phyloP scores from a whole-genome alignment of 2,888 invertebrate species.

The Plagiodera versicolora region DNA sequence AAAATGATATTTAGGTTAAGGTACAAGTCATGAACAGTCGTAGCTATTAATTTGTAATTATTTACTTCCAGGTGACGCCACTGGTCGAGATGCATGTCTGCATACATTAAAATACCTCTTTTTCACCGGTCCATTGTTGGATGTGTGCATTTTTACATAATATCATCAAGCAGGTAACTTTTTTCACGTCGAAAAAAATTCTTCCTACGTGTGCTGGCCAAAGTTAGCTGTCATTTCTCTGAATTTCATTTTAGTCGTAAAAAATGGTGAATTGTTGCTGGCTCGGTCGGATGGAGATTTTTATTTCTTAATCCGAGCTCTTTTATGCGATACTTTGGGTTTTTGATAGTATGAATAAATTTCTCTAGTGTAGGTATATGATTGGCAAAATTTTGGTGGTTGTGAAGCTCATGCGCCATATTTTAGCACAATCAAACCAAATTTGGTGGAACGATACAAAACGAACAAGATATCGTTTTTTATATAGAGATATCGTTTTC shows the following conservation, averaged over 20 bases:
- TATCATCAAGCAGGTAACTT: conserved; percentile 16
- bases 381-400: too few relatives aligned
- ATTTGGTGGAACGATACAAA: too few relatives aligned
- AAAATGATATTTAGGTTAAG: too few relatives aligned
- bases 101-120: conserved; percentile 41
- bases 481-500: too few relatives aligned
- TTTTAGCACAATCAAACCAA: too few relatives aligned
- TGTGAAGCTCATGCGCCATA: too few relatives aligned
- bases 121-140: conserved; percentile 30
- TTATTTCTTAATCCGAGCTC: background rate
- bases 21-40: too few relatives aligned
- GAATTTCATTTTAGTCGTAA: background rate
- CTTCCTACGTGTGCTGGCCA: background rate
- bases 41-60: too few relatives aligned
- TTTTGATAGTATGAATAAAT: background rate
- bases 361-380: too few relatives aligned
- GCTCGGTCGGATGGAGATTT: background rate
- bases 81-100: conserved; percentile 36
- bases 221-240: background rate
- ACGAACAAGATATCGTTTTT: too few relatives aligned
- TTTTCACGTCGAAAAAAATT: background rate
- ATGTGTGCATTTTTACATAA: conserved; percentile 29
- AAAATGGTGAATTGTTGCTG: background rate
- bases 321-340: background rate
- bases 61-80: background rate